Evolutionary conservation across 2,888 invertebrate species (phyloP).

Genomic region (Standfussiana lucernea): DNA sequence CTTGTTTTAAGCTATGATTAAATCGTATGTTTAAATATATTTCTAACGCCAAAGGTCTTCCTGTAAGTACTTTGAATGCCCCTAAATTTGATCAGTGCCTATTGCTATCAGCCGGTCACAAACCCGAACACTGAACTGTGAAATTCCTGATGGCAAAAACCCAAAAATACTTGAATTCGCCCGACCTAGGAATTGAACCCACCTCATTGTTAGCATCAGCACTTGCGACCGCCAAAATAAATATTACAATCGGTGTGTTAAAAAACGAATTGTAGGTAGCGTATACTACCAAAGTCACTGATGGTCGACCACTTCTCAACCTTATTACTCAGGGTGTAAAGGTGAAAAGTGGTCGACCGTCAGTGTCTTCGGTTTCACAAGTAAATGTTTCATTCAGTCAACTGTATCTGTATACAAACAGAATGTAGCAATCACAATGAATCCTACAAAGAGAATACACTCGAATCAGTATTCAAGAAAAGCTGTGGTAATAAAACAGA

Average conservation of each 20-base stretch:
- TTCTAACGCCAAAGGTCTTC: background rate
- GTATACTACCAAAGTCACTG: background rate
- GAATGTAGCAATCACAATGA: conserved; percentile 47
- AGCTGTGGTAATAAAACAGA: conserved; percentile 56
- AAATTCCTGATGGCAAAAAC: background rate
- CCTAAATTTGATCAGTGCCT: background rate
- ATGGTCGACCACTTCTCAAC: background rate
- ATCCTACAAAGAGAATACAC: conserved; percentile 38
- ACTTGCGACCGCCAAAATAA: background rate
- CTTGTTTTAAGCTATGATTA: too few species aligned
- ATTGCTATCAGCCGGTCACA: background rate
- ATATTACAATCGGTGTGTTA: background rate
- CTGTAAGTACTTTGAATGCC: background rate
- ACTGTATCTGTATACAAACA: conserved; percentile 36
- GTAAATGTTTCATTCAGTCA: background rate
- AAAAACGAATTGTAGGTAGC: background rate
- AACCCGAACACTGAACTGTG: background rate
- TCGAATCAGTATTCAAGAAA: conserved; percentile 62
- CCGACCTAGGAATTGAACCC: background rate
- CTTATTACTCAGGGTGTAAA: background rate
- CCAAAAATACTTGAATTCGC: background rate
- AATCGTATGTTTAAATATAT: background rate
- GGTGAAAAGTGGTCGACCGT: background rate
- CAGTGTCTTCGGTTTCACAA: background rate
- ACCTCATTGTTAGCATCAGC: background rate